These are phyloP conservation scores for Rhea pennata DNA, from an alignment of 2,113 vertebrate species.

Conservation along the genomic window DNA sequence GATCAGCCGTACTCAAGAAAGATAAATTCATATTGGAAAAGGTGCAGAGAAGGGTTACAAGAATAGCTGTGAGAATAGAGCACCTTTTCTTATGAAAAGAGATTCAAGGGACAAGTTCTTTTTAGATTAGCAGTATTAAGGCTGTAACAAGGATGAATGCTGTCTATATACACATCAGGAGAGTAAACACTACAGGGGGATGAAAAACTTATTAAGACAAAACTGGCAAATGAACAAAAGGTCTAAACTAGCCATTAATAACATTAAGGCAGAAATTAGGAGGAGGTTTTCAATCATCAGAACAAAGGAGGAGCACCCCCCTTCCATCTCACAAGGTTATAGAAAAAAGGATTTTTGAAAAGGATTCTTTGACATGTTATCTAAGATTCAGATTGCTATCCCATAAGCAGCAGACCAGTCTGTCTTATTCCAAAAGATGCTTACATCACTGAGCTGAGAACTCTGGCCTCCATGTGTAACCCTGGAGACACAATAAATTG, in stretches of 20 bases:
- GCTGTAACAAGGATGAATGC: background rate
- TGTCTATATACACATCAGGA: background rate
- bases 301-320: accelerated
- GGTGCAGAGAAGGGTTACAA: background rate
- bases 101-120: background rate
- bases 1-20: background rate
- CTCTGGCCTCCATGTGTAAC: background rate
- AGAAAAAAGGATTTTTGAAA: background rate
- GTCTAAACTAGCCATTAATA: background rate
- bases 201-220: background rate
- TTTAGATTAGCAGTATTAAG: background rate
- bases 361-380: background rate
- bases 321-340: background rate
- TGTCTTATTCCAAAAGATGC: background rate
- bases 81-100: background rate
- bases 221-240: background rate
- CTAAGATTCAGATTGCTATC: background rate
- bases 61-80: background rate
- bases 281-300: background rate
- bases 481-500: background rate
- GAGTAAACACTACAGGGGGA: background rate
- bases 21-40: background rate
- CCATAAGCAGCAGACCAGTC: background rate
- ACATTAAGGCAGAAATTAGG: background rate
- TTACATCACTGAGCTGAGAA: background rate